phyloP scores from a whole-genome alignment of 2,888 invertebrate genomes.

The Agrotis clavis region DNA sequence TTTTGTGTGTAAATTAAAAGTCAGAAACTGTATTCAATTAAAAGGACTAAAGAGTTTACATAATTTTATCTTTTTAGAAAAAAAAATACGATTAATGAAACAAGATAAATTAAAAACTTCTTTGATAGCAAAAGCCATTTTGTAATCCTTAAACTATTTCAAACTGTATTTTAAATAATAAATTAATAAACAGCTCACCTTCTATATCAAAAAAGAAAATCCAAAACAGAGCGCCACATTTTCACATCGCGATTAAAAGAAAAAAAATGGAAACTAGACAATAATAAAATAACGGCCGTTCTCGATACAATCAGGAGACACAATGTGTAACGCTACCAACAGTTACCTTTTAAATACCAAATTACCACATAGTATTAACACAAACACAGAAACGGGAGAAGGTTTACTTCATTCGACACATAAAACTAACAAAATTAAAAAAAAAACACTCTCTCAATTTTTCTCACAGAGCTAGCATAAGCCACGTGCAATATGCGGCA shows the following conservation, averaged over 20 bases:
- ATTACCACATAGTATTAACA: conserved; percentile 52
- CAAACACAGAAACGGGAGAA: conserved; percentile 30
- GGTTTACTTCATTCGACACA: conserved; percentile 24
- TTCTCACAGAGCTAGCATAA: background rate
- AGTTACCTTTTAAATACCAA: conserved; percentile 74
- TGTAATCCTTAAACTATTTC: background rate
- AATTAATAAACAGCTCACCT: conserved; percentile 45
- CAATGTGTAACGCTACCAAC: conserved; percentile 69
- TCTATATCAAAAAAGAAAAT: conserved; percentile 34
- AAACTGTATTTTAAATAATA: background rate
- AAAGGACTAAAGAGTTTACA: background rate
- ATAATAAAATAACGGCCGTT: conserved; percentile 64
- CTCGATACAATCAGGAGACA: conserved; percentile 64
- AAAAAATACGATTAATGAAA: background rate
- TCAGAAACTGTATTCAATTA: background rate
- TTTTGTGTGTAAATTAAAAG: background rate
- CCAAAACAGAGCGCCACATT: conserved; percentile 58
- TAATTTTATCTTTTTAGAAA: background rate
- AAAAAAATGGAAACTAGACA: conserved; percentile 36
- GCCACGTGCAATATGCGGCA: conserved; percentile 18
- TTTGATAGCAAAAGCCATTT: background rate
- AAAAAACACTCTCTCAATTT: background rate
- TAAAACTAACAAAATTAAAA: background rate
- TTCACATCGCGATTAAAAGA: conserved; percentile 43
- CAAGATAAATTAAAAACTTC: background rate